Base-by-base conservation (phyloP, 2,113 vertebrate genomes). In the Seriola rivoliana region DNA sequence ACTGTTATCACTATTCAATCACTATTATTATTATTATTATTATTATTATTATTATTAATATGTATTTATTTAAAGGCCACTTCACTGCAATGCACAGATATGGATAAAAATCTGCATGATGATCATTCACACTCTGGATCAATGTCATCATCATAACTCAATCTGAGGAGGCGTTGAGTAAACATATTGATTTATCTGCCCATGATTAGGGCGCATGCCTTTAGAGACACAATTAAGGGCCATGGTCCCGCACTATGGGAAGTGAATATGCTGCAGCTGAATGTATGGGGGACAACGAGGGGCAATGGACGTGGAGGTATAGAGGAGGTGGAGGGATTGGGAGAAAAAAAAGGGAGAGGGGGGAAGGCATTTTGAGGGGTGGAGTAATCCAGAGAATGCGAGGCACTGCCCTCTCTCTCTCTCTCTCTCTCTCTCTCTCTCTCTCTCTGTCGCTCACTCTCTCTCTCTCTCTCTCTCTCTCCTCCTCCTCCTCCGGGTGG, bases 341-440 rank as follows among this genome's bases (percentile, higher is more conserved):
- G 8, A 44, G 32, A 38, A 32, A 2, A 25, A 9, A 65, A n/a
- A 23, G 9, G 11, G 14, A 38, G 8, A 63, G 54, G 55, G 79
- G 50, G 67, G 81, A 3, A 13, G 66, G 62, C 34, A 19, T 58
- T n/a, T 71, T 72, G 89, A 73, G 76, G 85, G 90, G 83, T 40
- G 88, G 90, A 88, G 90, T 89, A 73, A 89, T 80, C 75, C 78
- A 82, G 86, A 86, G 86, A 88, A 90, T 84, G 78, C 80, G 4
- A 78, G 70, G 66, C 85, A 19, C 70, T 67, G 69, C 84, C 60
- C 70, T 23, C 40, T 4, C 74, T 40, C 75, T 3, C 65, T 48
- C 54, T 16, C 68, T 6, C 66, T 13, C 66, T 14, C 67, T 17
- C 38, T 25, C 71, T 29, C 34, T 8, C 55, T 16, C 34, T 7